These are phyloP conservation scores for Augochlorella aurata DNA, from an alignment of 2,888 invertebrate genomes.

Conservation along the genomic window DNA sequence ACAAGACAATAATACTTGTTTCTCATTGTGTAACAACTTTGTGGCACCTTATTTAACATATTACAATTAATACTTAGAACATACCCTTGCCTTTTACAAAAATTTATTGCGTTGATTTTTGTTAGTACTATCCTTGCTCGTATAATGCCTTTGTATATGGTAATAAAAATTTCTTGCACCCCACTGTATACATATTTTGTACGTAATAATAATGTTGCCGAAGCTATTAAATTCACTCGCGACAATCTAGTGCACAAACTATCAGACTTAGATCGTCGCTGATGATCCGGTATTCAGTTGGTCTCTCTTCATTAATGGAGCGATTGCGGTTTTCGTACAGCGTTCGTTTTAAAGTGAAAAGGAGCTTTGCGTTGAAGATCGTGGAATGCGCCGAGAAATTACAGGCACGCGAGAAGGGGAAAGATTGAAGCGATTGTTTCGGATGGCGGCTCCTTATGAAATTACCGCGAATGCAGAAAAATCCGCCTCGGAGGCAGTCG, in stretches of 20 bases:
- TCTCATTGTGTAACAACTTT: no score
- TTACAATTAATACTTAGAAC: no score
- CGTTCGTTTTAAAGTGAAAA: background rate
- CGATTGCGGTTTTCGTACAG: background rate
- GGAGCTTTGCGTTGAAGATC: background rate
- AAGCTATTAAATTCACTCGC: background rate
- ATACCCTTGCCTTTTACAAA: no score
- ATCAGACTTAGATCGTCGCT: background rate
- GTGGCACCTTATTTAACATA: no score
- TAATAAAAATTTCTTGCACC: no score
- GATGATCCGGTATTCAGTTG: background rate
- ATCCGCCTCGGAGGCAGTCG: slow-evolving; percentile 72
- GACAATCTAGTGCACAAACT: background rate
- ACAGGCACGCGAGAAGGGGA: slow-evolving; percentile 16
- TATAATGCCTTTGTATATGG: no score
- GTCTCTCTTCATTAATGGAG: background rate
- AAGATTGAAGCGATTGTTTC: slow-evolving; percentile 47
- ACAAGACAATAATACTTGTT: no score
- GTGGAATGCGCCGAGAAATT: slow-evolving; percentile 23
- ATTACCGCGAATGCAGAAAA: slow-evolving; percentile 70
- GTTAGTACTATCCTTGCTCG: no score
- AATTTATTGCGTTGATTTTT: no score
- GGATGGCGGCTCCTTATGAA: slow-evolving; percentile 72
- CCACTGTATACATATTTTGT: no score
- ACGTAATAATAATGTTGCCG: background rate